These are phyloP conservation scores for Sebastes steindachneri DNA, from an alignment of 2,797 vertebrate genomes.

Conservation along the genomic window DNA sequence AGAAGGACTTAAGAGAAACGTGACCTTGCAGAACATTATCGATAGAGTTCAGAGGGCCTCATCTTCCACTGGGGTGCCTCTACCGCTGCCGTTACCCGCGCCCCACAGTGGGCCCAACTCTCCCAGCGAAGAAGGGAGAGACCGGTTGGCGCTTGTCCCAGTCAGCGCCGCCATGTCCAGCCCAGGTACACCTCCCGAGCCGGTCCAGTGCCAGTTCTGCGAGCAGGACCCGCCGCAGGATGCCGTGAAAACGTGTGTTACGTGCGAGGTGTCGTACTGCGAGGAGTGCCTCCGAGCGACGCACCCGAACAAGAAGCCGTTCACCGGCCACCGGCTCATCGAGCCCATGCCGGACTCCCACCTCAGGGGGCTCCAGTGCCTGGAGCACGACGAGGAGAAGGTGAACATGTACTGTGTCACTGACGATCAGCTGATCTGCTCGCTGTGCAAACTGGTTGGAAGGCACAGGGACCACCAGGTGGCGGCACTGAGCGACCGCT, in stretches of 20 bases:
- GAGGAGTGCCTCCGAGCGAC: constrained; percentile 95
- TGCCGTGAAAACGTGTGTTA: constrained; percentile 94
- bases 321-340: constrained; percentile 94
- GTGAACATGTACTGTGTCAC: constrained; percentile 98
- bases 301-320: constrained; percentile 97
- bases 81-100: constrained; percentile 67
- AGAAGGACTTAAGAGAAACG: constrained; percentile 97
- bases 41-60: constrained; percentile 94
- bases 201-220: constrained; percentile 96
- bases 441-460: constrained; percentile 95
- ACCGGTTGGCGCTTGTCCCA: constrained; percentile 82
- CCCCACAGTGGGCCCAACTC: constrained; percentile 92
- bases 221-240: constrained; percentile 95
- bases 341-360: constrained; percentile 93
- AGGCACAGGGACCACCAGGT: constrained; percentile 95
- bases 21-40: constrained; percentile 96
- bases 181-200: constrained; percentile 83
- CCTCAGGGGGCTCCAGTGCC: constrained; percentile 93
- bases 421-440: constrained; percentile 95
- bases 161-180: constrained; percentile 88
- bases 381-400: constrained; percentile 95
- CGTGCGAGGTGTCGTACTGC: constrained; percentile 97
- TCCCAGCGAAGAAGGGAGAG: constrained; percentile 89
- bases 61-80: constrained; percentile 69
- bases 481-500: constrained; percentile 93